Percentiles rank a stretch among this genome's conserved stretches.
phyloP scores from a whole-genome alignment of 2,888 invertebrate species.

The Hemithea aestivaria region DNA sequence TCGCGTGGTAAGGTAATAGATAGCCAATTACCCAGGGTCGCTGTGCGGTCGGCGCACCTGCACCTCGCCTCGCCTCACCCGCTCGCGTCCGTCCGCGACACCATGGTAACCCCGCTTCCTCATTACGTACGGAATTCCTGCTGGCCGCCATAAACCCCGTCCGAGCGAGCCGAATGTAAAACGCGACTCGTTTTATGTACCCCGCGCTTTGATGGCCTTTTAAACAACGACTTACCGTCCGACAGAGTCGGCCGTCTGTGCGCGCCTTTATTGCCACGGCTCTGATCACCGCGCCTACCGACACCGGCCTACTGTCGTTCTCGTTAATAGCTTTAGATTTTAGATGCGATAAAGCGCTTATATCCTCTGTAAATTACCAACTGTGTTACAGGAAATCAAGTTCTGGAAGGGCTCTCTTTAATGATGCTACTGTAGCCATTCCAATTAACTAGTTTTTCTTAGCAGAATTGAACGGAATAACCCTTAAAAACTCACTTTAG shows the following conservation, averaged over 20 bases:
- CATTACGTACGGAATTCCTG: conserved; percentile 62
- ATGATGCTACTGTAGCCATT: too few relatives aligned
- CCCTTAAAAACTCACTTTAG: too few relatives aligned
- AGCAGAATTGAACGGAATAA: too few relatives aligned
- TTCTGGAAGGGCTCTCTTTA: too few relatives aligned
- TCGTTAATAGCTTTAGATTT: conserved; percentile 16
- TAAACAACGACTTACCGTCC: conserved; percentile 35
- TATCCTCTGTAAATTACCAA: too few relatives aligned
- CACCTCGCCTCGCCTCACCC: conserved; percentile 8
- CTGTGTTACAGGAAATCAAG: too few relatives aligned
- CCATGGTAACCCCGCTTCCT: conserved; percentile 48
- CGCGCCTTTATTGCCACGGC: conserved; percentile 26
- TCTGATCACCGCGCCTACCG: neutral
- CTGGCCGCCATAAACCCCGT: conserved; percentile 57
- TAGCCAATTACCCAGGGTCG: conserved; percentile 15
- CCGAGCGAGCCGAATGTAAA: conserved; percentile 59
- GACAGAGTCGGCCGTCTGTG: conserved; percentile 1
- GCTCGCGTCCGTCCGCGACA: conserved; percentile 13
- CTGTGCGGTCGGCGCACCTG: conserved; percentile 1
- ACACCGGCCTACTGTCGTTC: conserved; percentile 16
- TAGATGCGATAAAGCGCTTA: conserved; percentile 6
- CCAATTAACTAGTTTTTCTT: too few relatives aligned
- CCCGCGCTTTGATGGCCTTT: conserved; percentile 60
- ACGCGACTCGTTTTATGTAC: conserved; percentile 61
- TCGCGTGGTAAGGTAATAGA: too few relatives aligned